A percentile compares a stretch with the other conserved stretches of the same genome.
phyloP scores from a whole-genome alignment of 2,888 invertebrate species.

The Heliconius charithonia region DNA sequence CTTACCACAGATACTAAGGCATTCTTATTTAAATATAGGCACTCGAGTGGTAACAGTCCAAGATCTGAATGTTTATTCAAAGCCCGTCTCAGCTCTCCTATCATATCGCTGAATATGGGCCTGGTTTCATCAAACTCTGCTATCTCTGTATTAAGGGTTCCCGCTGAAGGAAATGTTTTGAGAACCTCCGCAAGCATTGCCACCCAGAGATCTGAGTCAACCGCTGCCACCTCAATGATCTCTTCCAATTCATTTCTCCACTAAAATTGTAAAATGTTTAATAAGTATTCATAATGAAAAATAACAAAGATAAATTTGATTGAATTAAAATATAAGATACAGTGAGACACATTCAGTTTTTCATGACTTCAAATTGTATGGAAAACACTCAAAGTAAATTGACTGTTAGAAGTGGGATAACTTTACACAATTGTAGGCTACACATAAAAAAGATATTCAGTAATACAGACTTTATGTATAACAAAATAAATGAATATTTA shows the following conservation, averaged over 20 bases:
- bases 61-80: constrained; percentile 93
- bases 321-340: no score
- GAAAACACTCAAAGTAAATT: no score
- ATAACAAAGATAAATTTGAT: no score
- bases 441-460: no score
- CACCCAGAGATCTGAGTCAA: constrained; percentile 98
- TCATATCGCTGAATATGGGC: constrained; percentile 94
- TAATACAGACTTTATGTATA: no score
- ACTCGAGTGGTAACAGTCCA: constrained; percentile 96
- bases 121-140: constrained; percentile 94
- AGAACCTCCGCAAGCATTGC: constrained; percentile 98
- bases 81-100: constrained; percentile 91
- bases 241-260: constrained; percentile 97
- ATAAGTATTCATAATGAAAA: neutral
- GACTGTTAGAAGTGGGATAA: no score
- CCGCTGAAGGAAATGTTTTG: constrained; percentile 95
- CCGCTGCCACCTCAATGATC: constrained; percentile 95
- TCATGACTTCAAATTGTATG: no score
- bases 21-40: constrained; percentile 97
- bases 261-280: constrained; percentile 80
- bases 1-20: constrained; percentile 93
- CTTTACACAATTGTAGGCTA: no score
- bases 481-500: no score
- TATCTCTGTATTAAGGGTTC: constrained; percentile 95
- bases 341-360: no score